Evolutionary conservation across 2,888 invertebrate genomes (phyloP).

Genomic region (Luperina testacea): DNA sequence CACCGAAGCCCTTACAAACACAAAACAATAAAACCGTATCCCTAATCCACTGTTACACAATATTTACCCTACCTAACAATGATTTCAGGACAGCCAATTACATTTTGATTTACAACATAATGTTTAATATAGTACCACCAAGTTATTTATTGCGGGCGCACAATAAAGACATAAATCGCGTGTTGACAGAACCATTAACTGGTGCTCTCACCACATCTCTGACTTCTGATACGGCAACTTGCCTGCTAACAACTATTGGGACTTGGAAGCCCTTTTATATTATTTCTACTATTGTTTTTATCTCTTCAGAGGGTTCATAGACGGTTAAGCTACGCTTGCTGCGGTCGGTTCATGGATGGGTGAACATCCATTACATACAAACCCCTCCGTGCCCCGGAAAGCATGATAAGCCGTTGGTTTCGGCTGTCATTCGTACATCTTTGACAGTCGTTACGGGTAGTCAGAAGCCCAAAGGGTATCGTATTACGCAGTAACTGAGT

Average conservation of each 20-base stretch:
- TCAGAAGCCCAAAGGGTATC: neutral
- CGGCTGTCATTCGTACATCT: neutral
- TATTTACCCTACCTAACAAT: constrained; percentile 59
- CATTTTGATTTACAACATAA: constrained; percentile 77
- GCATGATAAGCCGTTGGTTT: neutral
- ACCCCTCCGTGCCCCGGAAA: too few species aligned
- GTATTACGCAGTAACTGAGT: neutral
- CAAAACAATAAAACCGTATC: constrained; percentile 33
- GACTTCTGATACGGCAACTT: constrained; percentile 47
- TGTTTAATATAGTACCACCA: constrained; percentile 67
- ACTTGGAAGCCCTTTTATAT: constrained; percentile 10
- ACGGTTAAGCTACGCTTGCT: neutral
- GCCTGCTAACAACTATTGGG: constrained; percentile 23
- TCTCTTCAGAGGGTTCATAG: neutral
- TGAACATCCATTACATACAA: neutral
- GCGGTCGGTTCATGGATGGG: neutral
- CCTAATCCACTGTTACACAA: constrained; percentile 30
- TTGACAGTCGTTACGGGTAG: too few species aligned
- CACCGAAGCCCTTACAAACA: neutral
- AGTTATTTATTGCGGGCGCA: constrained; percentile 75
- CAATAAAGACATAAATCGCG: constrained; percentile 78
- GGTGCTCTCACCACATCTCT: constrained; percentile 47
- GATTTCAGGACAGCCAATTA: constrained; percentile 74
- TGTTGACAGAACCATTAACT: constrained; percentile 76
- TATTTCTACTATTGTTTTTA: constrained; percentile 10